Evolutionary conservation across 2,888 invertebrate species (phyloP).

Genomic region (Arrhopalites spinosus): DNA sequence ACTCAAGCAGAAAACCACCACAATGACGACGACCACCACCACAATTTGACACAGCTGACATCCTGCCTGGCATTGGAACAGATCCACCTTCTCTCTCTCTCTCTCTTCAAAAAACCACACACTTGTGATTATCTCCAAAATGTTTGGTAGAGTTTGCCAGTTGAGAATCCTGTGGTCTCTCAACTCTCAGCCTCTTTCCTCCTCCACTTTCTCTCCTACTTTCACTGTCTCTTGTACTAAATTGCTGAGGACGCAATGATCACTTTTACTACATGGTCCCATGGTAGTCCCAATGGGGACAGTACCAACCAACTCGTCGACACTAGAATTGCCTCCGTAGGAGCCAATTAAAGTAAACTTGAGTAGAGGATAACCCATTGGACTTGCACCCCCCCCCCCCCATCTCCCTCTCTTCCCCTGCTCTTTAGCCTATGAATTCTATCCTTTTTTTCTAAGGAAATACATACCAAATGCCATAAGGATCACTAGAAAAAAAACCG

Average conservation of each 20-base stretch:
- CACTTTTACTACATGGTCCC: constrained; percentile 13
- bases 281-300: constrained; percentile 16
- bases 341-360: constrained; percentile 36
- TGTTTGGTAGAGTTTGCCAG: neutral
- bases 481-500: no score
- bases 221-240: constrained; percentile 6
- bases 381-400: neutral
- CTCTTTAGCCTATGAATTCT: neutral
- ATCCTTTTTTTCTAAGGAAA: neutral
- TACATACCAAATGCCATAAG: neutral
- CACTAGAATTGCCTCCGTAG: constrained; percentile 12
- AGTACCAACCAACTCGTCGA: constrained; percentile 21
- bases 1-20: neutral
- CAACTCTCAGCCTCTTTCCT: neutral
- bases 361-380: constrained; percentile 20
- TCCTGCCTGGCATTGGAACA: neutral
- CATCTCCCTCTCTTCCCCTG: constrained; percentile 8
- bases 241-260: constrained; percentile 40
- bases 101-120: neutral
- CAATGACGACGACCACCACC: neutral
- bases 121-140: neutral
- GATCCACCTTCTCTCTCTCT: neutral
- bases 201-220: neutral
- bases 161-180: neutral
- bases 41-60: constrained; percentile 6